Conservation (phyloP, 1,140 invertebrate genomes). For the Drosophila punjabiensis region DNA sequence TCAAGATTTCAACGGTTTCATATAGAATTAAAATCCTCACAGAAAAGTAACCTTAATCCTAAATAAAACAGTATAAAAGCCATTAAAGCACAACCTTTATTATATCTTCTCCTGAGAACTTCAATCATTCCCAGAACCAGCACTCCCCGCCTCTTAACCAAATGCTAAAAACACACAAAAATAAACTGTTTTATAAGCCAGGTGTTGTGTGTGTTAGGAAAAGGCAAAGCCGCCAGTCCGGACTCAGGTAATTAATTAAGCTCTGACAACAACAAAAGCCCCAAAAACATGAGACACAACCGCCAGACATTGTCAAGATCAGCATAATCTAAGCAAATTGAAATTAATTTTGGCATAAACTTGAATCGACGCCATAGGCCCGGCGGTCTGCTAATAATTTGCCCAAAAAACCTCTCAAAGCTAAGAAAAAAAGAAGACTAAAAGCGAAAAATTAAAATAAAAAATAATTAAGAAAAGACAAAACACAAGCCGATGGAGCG, state of each 20-base stretch:
- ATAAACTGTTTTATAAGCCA: conserved; percentile 41
- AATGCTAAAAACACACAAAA: conserved; percentile 1
- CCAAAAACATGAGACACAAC: conserved; percentile 19
- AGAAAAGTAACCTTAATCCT: neutral
- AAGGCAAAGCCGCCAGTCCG: conserved; percentile 21
- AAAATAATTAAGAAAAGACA: conserved; percentile 38
- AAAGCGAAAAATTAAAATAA: conserved; percentile 22
- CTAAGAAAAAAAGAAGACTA: conserved; percentile 14
- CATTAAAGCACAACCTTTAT: neutral
- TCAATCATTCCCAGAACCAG: neutral
- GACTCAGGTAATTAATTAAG: conserved; percentile 45
- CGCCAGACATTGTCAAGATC: conserved; percentile 41
- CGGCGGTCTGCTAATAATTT: conserved; percentile 36
- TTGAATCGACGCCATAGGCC: conserved; percentile 63
- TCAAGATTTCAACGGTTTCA: too few relatives aligned
- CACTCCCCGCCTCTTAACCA: neutral
- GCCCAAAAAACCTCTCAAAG: conserved; percentile 34
- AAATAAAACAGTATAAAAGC: neutral
- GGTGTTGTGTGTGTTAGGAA: conserved; percentile 13
- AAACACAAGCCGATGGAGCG: conserved; percentile 44
- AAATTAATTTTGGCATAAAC: conserved; percentile 63
- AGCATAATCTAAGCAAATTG: conserved; percentile 52
- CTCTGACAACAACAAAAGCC: neutral
- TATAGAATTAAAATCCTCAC: neutral
- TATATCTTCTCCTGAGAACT: neutral